Evolutionary conservation across 2,113 vertebrate genomes (phyloP), one percentile per base, ranked within the genome.

Genomic region (Grus americana): DNA sequence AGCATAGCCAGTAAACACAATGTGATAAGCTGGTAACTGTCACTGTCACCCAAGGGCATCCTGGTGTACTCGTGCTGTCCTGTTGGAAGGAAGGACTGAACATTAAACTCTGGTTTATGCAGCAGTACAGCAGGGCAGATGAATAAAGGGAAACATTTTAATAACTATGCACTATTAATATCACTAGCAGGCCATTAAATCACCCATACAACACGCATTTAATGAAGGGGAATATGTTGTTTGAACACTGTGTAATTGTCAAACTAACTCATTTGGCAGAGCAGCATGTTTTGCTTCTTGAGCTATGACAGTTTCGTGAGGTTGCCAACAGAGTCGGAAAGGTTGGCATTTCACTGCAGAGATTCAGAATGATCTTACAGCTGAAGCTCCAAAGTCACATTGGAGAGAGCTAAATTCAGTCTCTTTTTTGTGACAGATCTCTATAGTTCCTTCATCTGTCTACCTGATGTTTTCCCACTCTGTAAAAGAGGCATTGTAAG

Each of bases 211-310:
- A 91, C 81, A 87, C 1, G 3, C 61, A 74, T 91, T 96, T 96
- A 81, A 93, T 93, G 93, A 94, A 91, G 79, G 86, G 52, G 79
- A 95, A 61, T 93, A 29, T 94, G 92, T 93, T 96, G 92, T 94
- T 91, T 93, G 92, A 96, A 93, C 92, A 84, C 49, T 92, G 57
- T 86, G 86, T 95, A 92, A 84, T 91, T 96, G 91, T 95, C 86
- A 88, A 10, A 82, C 78, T 82, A 79, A 66, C 70, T 92, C 91
- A 79, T 95, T 71, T 93, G 95, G 91, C 93, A 90, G 65, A 67
- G 86, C 78, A 68, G 72, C 47, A 9, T 79, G 92, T 55, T 95
- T 91, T 95, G 70, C 78, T 72, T 89, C 86, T 91, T 88, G 79
- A 91, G 74, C 78, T 92, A 52, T 88, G 95, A 79, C 84, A 92